Evolutionary conservation across 2,888 invertebrate genomes (phyloP).

Genomic region (Drosophila mercatorum): DNA sequence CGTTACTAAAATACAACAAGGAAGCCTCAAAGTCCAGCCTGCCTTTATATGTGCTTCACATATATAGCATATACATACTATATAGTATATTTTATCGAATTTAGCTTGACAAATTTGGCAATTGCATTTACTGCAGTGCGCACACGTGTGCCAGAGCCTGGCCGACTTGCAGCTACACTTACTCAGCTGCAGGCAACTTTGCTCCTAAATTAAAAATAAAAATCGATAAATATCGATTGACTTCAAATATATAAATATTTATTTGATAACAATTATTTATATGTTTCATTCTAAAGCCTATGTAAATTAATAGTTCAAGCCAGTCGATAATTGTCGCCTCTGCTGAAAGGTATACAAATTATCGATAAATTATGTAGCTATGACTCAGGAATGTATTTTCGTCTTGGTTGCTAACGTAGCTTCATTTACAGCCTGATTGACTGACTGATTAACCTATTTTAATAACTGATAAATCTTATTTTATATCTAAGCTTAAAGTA

Average conservation of each 20-base stretch:
- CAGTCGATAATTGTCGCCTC: neutral
- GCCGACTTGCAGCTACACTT: neutral
- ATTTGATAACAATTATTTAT: neutral
- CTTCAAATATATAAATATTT: neutral
- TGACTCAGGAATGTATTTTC: neutral
- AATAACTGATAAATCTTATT: neutral
- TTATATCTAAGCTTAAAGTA: no score
- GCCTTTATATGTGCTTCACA: constrained; percentile 24
- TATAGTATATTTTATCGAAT: constrained; percentile 11
- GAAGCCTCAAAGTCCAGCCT: constrained; percentile 54
- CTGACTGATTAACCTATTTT: neutral
- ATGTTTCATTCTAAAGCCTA: neutral
- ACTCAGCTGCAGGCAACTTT: neutral
- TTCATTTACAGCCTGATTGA: neutral
- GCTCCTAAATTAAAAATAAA: neutral
- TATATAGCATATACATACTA: neutral
- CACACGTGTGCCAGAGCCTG: neutral
- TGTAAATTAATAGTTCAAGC: neutral
- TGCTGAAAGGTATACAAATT: no score
- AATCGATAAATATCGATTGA: neutral
- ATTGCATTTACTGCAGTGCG: constrained; percentile 22
- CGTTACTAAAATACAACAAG: constrained; percentile 65
- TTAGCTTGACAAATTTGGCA: constrained; percentile 59
- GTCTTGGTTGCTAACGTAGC: no score
- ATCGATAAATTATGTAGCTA: neutral